These are phyloP conservation scores for Calephelis virginiensis DNA, from an alignment of 1,140 invertebrate species.

Conservation along the genomic window DNA sequence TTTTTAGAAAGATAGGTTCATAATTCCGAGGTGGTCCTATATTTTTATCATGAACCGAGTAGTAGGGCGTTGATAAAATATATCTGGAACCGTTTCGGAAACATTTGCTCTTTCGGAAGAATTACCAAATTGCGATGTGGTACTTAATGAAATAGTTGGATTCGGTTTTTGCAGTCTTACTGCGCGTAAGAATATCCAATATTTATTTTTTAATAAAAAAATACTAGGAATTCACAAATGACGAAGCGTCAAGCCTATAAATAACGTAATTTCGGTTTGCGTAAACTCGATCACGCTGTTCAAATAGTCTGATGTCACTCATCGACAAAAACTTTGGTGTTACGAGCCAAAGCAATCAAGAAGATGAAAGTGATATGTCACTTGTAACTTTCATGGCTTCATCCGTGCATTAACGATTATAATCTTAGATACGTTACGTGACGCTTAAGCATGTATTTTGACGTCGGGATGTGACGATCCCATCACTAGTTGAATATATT, in stretches of 20 bases:
- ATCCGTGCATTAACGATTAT: not conserved
- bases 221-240: not conserved
- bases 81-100: too few species aligned
- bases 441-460: not conserved
- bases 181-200: too few species aligned
- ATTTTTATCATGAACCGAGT: too few species aligned
- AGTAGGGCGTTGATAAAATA: too few species aligned
- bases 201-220: too few species aligned
- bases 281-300: not conserved
- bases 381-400: not conserved
- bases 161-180: too few species aligned
- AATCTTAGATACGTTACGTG: not conserved
- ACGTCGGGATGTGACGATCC: not conserved
- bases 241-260: not conserved
- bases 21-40: too few species aligned
- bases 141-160: too few species aligned
- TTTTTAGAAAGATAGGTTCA: too few species aligned
- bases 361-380: not conserved
- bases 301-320: slow-evolving; percentile 1
- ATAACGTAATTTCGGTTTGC: not conserved
- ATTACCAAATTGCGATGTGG: too few species aligned
- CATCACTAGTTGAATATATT: too few species aligned
- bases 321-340: not conserved
- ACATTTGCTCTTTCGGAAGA: too few species aligned
- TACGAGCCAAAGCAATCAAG: not conserved